Evolutionary conservation across 2,797 vertebrate genomes (phyloP).

Genomic region (Eulemur mongoz): DNA sequence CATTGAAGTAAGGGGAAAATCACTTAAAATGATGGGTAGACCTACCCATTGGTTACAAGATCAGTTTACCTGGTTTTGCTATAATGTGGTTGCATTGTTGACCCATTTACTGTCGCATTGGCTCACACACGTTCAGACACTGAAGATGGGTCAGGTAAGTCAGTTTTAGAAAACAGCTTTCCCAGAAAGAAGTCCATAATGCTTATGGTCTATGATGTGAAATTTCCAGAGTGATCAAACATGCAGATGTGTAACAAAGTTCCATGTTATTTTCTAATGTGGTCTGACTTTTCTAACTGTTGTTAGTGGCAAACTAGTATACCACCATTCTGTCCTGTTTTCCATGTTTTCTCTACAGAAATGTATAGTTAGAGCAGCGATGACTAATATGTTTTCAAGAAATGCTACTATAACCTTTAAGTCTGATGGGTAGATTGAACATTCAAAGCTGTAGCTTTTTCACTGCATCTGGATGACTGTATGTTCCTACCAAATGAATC

Average conservation of each 20-base stretch:
- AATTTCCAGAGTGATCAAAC: constrained; percentile 56
- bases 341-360: constrained; percentile 70
- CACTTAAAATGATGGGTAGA: not conserved
- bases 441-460: constrained; percentile 76
- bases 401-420: constrained; percentile 80
- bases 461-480: constrained; percentile 76
- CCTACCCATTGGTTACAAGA: not conserved
- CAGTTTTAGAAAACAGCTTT: constrained; percentile 50
- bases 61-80: not conserved
- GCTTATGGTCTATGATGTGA: not conserved
- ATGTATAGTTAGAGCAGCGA: constrained; percentile 65
- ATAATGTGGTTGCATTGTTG: not conserved
- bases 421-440: constrained; percentile 66
- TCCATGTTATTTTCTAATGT: constrained; percentile 50
- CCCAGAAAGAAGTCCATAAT: not conserved
- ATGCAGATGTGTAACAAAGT: constrained; percentile 20
- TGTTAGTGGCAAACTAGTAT: constrained; percentile 32
- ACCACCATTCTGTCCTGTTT: constrained; percentile 56
- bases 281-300: constrained; percentile 64
- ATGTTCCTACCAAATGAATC: constrained; percentile 82
- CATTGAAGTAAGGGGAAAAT: not conserved
- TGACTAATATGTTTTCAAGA: constrained; percentile 82
- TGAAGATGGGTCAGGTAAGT: constrained; percentile 16
- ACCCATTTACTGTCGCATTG: not conserved
- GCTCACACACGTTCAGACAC: not conserved